These are phyloP conservation scores for Sialis lutaria DNA, from an alignment of 2,888 invertebrate genomes.

Conservation along the genomic window DNA sequence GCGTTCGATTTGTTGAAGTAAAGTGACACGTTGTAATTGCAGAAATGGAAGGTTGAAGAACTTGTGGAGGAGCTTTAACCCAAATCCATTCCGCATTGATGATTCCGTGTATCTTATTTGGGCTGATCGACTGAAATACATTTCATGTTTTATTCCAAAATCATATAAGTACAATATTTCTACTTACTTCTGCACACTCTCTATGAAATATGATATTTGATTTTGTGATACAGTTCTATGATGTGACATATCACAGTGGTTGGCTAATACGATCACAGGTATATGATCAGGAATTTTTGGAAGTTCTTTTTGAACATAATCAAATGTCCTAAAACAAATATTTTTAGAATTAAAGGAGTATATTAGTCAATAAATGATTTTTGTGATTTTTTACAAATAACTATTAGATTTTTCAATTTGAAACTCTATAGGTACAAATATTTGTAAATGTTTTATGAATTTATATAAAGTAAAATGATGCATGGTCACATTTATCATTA, in stretches of 20 bases:
- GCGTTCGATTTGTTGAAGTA: constrained; percentile 66
- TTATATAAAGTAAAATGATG: no score
- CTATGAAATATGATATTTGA: constrained; percentile 51
- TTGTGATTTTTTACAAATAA: no score
- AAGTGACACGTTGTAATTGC: constrained; percentile 69
- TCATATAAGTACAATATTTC: neutral
- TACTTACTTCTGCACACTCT: constrained; percentile 34
- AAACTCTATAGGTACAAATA: no score
- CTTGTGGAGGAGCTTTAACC: constrained; percentile 78
- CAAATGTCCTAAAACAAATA: constrained; percentile 59
- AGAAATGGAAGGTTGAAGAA: constrained; percentile 91
- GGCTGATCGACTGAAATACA: constrained; percentile 28
- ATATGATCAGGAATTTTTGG: constrained; percentile 60
- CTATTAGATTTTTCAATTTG: no score
- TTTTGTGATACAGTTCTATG: constrained; percentile 69
- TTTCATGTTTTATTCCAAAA: neutral
- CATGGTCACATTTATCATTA: no score
- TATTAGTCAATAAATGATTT: no score
- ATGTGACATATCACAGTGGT: constrained; percentile 95
- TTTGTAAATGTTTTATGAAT: no score
- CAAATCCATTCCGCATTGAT: constrained; percentile 93
- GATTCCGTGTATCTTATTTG: constrained; percentile 77
- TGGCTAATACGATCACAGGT: constrained; percentile 78
- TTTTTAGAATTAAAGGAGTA: neutral
- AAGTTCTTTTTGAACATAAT: constrained; percentile 81